phyloP scores from a whole-genome alignment of 2,113 vertebrate species.

The Platichthys flesus region DNA sequence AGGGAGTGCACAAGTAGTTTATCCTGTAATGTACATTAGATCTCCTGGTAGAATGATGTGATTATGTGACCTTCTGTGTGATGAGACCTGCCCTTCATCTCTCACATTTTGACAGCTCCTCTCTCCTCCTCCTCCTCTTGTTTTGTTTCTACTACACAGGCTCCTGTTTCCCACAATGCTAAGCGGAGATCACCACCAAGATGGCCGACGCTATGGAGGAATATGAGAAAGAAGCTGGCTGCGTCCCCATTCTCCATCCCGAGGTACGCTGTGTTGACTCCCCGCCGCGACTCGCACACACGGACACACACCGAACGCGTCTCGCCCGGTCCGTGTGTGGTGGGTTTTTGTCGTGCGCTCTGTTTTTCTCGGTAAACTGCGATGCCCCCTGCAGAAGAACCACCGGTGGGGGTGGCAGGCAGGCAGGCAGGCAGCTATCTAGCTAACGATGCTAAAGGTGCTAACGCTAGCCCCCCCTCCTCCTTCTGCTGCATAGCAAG shows the following conservation, averaged over 20 bases:
- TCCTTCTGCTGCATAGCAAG: slow-evolving; percentile 46
- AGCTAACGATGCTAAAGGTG: slow-evolving; percentile 68
- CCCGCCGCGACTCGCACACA: neutral
- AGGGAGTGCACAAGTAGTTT: too few relatives aligned
- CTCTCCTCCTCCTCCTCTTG: slow-evolving; percentile 10
- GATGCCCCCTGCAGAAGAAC: slow-evolving; percentile 61
- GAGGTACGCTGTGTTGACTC: slow-evolving; percentile 83
- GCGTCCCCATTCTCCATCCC: slow-evolving; percentile 94
- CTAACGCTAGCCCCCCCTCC: slow-evolving; percentile 56
- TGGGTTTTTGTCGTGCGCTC: neutral
- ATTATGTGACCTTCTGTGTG: slow-evolving; percentile 1
- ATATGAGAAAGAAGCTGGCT: slow-evolving; percentile 94
- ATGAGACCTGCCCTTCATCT: slow-evolving; percentile 6
- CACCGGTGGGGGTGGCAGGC: slow-evolving; percentile 43
- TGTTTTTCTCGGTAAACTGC: slow-evolving; percentile 14
- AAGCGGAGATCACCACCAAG: slow-evolving; percentile 89
- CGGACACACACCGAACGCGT: neutral
- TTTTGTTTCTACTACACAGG: slow-evolving; percentile 28
- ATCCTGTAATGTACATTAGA: neutral
- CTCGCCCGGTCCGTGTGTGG: accelerated
- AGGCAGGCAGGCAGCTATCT: slow-evolving; percentile 38
- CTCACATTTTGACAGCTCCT: slow-evolving; percentile 38
- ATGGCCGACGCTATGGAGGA: slow-evolving; percentile 96
- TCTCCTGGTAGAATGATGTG: neutral
- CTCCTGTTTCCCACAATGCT: slow-evolving; percentile 89